Base-by-base conservation (phyloP, 2,888 invertebrate species). In the Steromphala cineraria region DNA sequence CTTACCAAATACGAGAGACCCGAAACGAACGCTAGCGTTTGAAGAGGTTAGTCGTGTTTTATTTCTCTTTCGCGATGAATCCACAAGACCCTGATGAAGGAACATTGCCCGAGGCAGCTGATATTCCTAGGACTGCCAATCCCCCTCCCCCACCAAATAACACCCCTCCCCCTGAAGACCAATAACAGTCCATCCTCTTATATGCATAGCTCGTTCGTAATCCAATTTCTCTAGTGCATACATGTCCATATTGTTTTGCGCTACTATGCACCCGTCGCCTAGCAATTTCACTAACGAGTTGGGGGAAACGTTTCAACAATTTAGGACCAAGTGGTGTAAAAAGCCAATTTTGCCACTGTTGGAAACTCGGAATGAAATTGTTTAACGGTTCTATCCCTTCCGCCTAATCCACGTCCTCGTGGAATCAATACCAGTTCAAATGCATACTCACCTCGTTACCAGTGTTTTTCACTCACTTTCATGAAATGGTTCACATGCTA, bases 311-410 rank as follows among this genome's bases (percentile, higher is more conserved):
- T 71, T 71, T 71, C 71, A 36, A 31, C 71, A 71, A 71, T 71
- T 71, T 71, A 36, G 71, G 36, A 36, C 36, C 71, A 71, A 71
- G 36, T 71, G 71, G 71, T 71, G 71, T 71, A 71, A 71, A 71
- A 71, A 71, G 71, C 71, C 71, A 71, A 71, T 71, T 71, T 71
- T 71, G 36, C 24, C 71, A 40, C 71, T 71, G 71, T 71, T 71
- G 40, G 36, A 28, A 71, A 36, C 71, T 40, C 40, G 31, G 71
- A 71, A 71, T 71, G 31, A 71, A 71, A 71, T 71, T 71, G 71
- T 71, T 71, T 71, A 71, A 71, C 71, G 31, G 31, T 71, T 40
- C 36, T 19, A 36, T 15, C 71, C 71, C 28, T 71, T 31, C 40
- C 71, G 71, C 71, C 71, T n/a, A 36, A 36, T 71, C 40, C 71